Evolutionary conservation across 2,888 invertebrate species (phyloP).

Genomic region (Drosophila subquinaria): DNA sequence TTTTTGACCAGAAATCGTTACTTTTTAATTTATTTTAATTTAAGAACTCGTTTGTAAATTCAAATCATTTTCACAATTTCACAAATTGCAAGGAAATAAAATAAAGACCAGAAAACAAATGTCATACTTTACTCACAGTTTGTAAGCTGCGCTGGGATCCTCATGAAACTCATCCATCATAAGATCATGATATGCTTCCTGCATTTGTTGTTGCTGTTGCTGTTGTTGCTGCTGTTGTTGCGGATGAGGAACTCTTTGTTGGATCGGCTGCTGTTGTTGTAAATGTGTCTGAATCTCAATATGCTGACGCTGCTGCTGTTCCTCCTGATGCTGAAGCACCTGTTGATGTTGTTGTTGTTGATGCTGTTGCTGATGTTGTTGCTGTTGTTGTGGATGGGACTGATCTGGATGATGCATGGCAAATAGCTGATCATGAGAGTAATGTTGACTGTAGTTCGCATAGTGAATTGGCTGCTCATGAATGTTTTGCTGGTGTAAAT

Average conservation of each 20-base stretch:
- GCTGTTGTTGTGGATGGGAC: conserved; percentile 48
- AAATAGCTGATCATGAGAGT: conserved; percentile 67
- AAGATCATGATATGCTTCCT: conserved; percentile 77
- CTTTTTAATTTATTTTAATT: too few species aligned
- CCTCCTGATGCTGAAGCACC: conserved; percentile 72
- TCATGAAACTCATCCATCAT: conserved; percentile 84
- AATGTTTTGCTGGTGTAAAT: conserved; percentile 38
- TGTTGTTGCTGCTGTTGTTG: conserved; percentile 5
- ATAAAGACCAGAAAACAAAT: background rate
- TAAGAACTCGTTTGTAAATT: too few species aligned
- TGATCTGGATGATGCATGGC: conserved; percentile 50
- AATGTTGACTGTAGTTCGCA: conserved; percentile 67
- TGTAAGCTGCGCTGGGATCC: conserved; percentile 78
- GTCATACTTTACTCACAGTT: conserved; percentile 82
- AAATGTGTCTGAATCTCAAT: conserved; percentile 4
- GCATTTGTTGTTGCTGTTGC: conserved; percentile 51
- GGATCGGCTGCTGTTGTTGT: conserved; percentile 69
- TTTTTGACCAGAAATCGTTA: too few species aligned
- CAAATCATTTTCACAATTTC: too few species aligned
- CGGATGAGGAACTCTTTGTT: conserved; percentile 43
- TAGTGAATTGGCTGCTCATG: conserved; percentile 46
- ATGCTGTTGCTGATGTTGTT: conserved; percentile 72
- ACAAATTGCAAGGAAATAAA: background rate
- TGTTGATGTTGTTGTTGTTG: conserved; percentile 52
- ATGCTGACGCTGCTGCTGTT: conserved; percentile 24